A percentile compares a stretch with the other conserved stretches of the same genome.
Evolutionary conservation across 2,113 vertebrate genomes (phyloP).

Genomic region (Anser cygnoides): DNA sequence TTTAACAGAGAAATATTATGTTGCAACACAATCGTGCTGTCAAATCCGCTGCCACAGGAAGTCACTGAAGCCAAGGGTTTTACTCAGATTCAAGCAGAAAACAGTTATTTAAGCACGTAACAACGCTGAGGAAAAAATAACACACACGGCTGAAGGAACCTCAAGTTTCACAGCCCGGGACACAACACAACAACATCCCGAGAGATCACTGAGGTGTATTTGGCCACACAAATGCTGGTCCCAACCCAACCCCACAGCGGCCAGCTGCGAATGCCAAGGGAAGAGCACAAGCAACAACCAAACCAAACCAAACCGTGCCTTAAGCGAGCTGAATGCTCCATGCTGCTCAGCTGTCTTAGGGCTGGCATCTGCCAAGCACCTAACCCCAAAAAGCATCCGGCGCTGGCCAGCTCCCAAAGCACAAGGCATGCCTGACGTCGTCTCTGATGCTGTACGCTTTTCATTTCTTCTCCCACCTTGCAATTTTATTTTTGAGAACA

Average conservation of each 20-base stretch:
- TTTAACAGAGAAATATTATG: slow-evolving; percentile 49
- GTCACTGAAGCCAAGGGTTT: slow-evolving; percentile 43
- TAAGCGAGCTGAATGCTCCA: not conserved
- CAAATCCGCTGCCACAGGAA: slow-evolving; percentile 25
- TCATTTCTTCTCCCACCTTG: not conserved
- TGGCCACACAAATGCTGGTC: not conserved
- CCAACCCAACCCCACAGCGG: not conserved
- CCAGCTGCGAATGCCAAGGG: not conserved
- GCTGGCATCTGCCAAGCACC: slow-evolving; percentile 45
- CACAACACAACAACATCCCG: not conserved
- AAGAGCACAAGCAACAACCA: not conserved
- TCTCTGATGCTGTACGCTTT: not conserved
- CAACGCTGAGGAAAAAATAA: not conserved
- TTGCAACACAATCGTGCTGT: not conserved
- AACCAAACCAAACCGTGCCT: slow-evolving; percentile 41
- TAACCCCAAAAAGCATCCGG: slow-evolving; percentile 48
- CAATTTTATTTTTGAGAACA: not conserved
- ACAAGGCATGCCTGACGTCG: not conserved
- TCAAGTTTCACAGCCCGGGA: not conserved
- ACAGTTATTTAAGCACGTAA: slow-evolving; percentile 26
- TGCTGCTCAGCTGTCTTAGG: slow-evolving; percentile 19
- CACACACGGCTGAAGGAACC: not conserved
- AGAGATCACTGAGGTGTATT: not conserved
- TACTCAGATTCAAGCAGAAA: slow-evolving; percentile 1
- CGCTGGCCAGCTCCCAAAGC: not conserved